Evolutionary conservation across 2,797 vertebrate genomes (phyloP).

Genomic region (Chiroxiphia lanceolata): DNA sequence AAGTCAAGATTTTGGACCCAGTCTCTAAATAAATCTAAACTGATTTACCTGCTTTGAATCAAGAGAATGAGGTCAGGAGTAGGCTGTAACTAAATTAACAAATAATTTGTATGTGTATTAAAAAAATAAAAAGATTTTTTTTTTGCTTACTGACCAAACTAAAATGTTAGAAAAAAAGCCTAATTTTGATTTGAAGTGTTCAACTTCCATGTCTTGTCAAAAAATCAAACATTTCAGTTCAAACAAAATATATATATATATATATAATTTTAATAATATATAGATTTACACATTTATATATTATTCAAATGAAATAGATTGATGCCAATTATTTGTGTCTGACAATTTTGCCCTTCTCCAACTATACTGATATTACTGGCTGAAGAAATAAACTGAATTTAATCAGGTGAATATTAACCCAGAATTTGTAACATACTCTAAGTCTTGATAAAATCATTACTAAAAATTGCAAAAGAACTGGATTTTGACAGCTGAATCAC

Average conservation of each 20-base stretch:
- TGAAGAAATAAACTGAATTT: neutral
- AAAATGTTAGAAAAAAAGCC: neutral
- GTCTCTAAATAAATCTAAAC: neutral
- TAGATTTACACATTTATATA: neutral
- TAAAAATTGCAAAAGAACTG: neutral
- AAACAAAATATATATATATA: neutral
- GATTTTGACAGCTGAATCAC: conserved; percentile 29
- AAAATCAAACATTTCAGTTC: neutral
- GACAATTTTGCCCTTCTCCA: neutral
- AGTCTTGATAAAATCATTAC: neutral
- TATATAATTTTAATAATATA: no score
- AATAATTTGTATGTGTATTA: neutral
- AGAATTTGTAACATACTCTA: neutral
- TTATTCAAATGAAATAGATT: neutral
- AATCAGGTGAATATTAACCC: neutral
- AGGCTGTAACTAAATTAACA: neutral
- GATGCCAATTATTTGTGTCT: neutral
- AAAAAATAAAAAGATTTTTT: neutral
- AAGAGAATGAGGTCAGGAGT: neutral
- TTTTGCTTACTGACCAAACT: neutral
- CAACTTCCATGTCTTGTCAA: neutral
- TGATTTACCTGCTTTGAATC: neutral
- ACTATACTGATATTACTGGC: neutral
- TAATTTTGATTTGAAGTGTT: neutral
- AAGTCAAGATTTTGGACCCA: neutral